Evolutionary conservation across 2,888 invertebrate species (phyloP), one percentile per base, ranked within the genome.

Genomic region (Philereme vetulata): DNA sequence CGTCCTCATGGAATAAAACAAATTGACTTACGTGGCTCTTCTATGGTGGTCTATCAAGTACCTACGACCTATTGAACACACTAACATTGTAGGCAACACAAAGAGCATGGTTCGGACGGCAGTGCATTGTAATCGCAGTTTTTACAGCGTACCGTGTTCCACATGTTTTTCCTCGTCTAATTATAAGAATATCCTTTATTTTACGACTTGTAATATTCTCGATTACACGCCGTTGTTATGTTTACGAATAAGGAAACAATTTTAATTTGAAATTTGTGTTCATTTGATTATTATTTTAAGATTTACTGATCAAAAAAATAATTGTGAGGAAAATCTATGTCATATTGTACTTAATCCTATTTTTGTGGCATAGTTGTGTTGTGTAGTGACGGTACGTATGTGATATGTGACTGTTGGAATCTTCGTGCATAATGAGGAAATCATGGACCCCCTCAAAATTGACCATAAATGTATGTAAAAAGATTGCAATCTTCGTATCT

Each of bases 81-180:
- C 21, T 21, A 21, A 2, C 21, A 21, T 21, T 21, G 21, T 21
- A 21, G 38, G 5, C 8, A 3, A 51, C 11, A 60, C 51, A 55
- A 50, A 50, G 52, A 35, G 35, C 51, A 46, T 51, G 11, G 46
- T 34, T 10, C 47, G 6, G 42, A 46, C 36, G 7, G 8, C 36
- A 50, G 10, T 8, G 34, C 51, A 51, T 62, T 62, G 55, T 58
- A 51, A 47, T 55, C 48, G 55, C 40, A 56, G 51, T 60, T 54
- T 56, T 55, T 54, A 43, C 46, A 46, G 10, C 53, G 32, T 36
- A 10, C 11, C 49, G 33, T 11, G 47, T 58, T 64, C 56, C 56
- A 44, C 53, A 38, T 45, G 51, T 57, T 60, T 56, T 65, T 60
- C 53, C 60, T 59, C 44, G 10, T 46, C 44, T 35, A 54, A 38